A percentile compares a stretch with the other conserved stretches of the same genome.
Evolutionary conservation across 2,113 vertebrate species (phyloP).

Genomic region (Tonatia bakeri): DNA sequence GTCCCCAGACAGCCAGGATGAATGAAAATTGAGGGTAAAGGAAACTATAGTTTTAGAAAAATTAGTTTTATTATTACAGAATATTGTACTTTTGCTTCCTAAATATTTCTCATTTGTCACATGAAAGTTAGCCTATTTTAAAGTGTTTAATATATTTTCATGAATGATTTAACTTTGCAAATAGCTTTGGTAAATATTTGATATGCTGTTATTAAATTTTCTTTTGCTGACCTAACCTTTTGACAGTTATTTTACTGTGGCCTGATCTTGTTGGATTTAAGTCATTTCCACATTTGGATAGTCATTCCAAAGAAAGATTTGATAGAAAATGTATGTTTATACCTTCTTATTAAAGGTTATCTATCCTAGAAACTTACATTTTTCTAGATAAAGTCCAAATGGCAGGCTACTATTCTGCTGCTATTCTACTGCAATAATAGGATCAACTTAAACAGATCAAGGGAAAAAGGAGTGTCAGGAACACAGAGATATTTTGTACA

Average conservation of each 20-base stretch:
- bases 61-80: slow-evolving; percentile 43
- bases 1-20: not conserved
- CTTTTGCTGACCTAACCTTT: slow-evolving; percentile 73
- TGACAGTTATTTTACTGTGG: slow-evolving; percentile 67
- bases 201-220: slow-evolving; percentile 72
- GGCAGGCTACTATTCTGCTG: slow-evolving; percentile 47
- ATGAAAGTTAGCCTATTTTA: slow-evolving; percentile 47
- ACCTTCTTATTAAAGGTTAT: slow-evolving; percentile 73
- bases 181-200: slow-evolving; percentile 73
- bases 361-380: slow-evolving; percentile 62
- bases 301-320: slow-evolving; percentile 56
- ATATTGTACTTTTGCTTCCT: slow-evolving; percentile 20
- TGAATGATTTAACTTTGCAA: slow-evolving; percentile 75
- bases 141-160: slow-evolving; percentile 69
- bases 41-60: slow-evolving; percentile 41
- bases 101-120: slow-evolving; percentile 49
- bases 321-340: slow-evolving; percentile 61
- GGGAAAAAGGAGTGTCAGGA: slow-evolving; percentile 47
- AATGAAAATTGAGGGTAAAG: slow-evolving; percentile 14
- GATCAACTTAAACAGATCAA: slow-evolving; percentile 63
- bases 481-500: slow-evolving; percentile 61
- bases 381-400: slow-evolving; percentile 66
- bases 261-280: slow-evolving; percentile 62
- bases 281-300: slow-evolving; percentile 59
- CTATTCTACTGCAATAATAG: slow-evolving; percentile 58